Base-by-base conservation (phyloP, 2,797 vertebrate species). In the Antennarius maculatus region DNA sequence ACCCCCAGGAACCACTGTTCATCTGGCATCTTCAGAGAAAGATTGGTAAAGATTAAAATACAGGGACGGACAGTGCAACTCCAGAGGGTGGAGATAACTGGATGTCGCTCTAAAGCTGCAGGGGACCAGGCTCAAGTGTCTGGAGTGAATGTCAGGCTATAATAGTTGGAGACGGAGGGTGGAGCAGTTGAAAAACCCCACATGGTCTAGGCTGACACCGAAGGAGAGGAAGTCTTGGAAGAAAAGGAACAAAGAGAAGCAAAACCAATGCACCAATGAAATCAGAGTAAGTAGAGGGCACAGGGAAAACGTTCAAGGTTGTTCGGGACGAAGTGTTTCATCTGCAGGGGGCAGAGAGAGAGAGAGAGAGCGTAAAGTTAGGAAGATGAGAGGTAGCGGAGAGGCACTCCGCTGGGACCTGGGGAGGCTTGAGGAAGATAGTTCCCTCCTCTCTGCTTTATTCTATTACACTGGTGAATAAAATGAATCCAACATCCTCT, bases 381-480 rank as follows among this genome's bases (percentile, higher is more conserved):
- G 54, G 55, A 77, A 71, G 57, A 69, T 54, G 23, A 66, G 37
- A 43, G 18, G 45, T 29, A 54, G 41, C 13, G 0, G 43, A 49
- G 31, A 71, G 70, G 54, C 13, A 7, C 74, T 79, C 82, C 55
- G 10, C 76, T 4, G 69, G 69, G 66, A 65, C 74, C 75, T 54
- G 37, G 28, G 7, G 74, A 76, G 58, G 69, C 76, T 76, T 65
- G 65, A 58, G 76, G 76, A 77, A 48, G 81, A 82, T 68, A 15
- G 67, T 78, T 77, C 74, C 79, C 75, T 77, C 62, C 55, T 79
- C 48, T 71, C 73, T 74, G 68, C 68, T 85, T 87, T 84, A 88
- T 90, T 83, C 81, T 82, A 86, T 88, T 80, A 88, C 74, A 66
- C 80, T 70, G 80, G 81, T 85, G 82, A 84, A 85, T 84, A 84